Conservation (phyloP, 1,140 invertebrate species). For the Cherax quadricarinatus region DNA sequence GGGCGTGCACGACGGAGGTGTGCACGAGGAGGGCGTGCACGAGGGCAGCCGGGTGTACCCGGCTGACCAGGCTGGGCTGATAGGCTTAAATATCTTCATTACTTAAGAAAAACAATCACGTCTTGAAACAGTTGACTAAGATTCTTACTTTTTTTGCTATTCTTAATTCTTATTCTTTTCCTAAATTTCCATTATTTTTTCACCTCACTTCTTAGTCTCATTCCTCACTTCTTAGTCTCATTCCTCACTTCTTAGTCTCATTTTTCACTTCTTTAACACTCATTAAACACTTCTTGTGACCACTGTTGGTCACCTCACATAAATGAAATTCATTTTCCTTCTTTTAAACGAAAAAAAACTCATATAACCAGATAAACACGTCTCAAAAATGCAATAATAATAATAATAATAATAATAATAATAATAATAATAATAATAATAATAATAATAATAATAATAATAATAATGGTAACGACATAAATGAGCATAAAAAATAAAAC, state of each 20-base stretch:
- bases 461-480: no score
- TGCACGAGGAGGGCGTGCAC: slow-evolving; percentile 19
- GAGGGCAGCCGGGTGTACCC: slow-evolving; percentile 45
- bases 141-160: background rate
- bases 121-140: background rate
- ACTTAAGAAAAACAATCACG: background rate
- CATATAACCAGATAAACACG: no score
- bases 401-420: no score
- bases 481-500: no score
- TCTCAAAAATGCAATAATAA: no score
- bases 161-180: background rate
- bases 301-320: no score
- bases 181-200: background rate
- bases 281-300: no score
- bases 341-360: no score
- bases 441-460: no score
- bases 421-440: no score
- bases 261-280: no score
- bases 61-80: slow-evolving; percentile 42
- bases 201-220: background rate
- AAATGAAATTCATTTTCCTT: no score
- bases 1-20: background rate
- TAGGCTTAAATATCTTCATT: slow-evolving; percentile 58
- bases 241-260: background rate
- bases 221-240: background rate